Evolutionary conservation across 2,113 vertebrate genomes (phyloP), one percentile per base, ranked within the genome.

Genomic region (Hyla sarda): DNA sequence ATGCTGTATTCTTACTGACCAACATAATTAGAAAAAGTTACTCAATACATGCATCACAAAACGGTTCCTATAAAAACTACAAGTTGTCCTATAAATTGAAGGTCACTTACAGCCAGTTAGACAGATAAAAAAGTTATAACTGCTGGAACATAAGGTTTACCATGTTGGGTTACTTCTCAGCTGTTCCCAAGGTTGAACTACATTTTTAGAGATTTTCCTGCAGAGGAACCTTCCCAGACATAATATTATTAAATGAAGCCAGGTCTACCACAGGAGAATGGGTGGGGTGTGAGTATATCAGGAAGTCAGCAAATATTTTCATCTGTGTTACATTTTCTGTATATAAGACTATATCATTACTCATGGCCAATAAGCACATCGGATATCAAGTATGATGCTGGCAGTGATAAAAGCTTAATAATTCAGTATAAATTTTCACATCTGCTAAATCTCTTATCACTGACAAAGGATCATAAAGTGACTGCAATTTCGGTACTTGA

Each of bases 291-390:
- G 28, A n/a, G n/a, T 54, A 34, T 54, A 71, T 77, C 47, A 76
- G 74, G 28, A 54, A 77, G 75, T 77, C 75, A 77, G 75, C 75
- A 77, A 77, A 28, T 54, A 54, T 32, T 54, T 77, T 77, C 75
- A 77, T 77, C 75, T 77, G 75, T 54, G 50, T 54, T 77, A 19
- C 75, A 77, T 77, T 77, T 77, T 6, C 48, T 54, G 16, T 21
- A 77, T 32, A 77, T 77, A 77, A 71, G 32, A 41, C 10, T 71
- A 71, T 41, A 71, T 41, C 19, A 77, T 32, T 77, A 54, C 54
- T 56, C 74, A 52, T 23, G 74, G 4, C 74, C 25, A 28, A 76
- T 21, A 30, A 28, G 28, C 30, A 3, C 50, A 77, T 77, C 48
- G 32, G 48, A 54, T 54, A 54, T 77, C 17, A 54, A 32, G 75